Conservation (phyloP, 2,797 vertebrate genomes). For the Oryzias sinensis region DNA sequence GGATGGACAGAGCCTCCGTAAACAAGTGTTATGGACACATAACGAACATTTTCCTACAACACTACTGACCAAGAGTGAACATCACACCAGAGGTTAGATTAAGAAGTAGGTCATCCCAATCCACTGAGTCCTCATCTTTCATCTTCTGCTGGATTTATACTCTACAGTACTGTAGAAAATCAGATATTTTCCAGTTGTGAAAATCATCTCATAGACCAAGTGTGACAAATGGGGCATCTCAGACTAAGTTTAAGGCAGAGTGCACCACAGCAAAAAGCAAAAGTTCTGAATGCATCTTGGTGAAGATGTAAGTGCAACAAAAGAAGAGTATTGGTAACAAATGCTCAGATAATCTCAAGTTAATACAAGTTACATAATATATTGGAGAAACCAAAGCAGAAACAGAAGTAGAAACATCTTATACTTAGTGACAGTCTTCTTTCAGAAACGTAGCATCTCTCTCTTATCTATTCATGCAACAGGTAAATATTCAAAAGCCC, state of each 20-base stretch:
- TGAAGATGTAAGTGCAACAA: slow-evolving; percentile 18
- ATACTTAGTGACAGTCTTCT: no score
- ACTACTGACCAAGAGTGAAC: slow-evolving; percentile 14
- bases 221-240: slow-evolving; percentile 22
- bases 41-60: background rate
- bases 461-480: no score
- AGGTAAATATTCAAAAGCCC: no score
- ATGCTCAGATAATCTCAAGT: no score
- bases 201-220: slow-evolving; percentile 19
- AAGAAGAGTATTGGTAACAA: background rate
- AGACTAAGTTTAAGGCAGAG: slow-evolving; percentile 19
- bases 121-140: slow-evolving; percentile 5
- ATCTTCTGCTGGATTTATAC: slow-evolving; percentile 3
- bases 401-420: no score
- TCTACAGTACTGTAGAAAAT: background rate
- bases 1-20: slow-evolving; percentile 18
- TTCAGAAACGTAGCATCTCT: no score
- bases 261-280: slow-evolving; percentile 26
- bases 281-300: slow-evolving; percentile 29
- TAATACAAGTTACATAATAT: no score
- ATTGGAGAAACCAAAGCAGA: no score
- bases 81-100: slow-evolving; percentile 6
- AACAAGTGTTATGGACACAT: no score
- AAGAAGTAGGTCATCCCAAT: slow-evolving; percentile 25
- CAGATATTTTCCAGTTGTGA: slow-evolving; percentile 6